A percentile compares a stretch with the other conserved stretches of the same genome.
These are phyloP conservation scores for Peucedramus taeniatus DNA, from an alignment of 2,113 vertebrate species.

Conservation along the genomic window DNA sequence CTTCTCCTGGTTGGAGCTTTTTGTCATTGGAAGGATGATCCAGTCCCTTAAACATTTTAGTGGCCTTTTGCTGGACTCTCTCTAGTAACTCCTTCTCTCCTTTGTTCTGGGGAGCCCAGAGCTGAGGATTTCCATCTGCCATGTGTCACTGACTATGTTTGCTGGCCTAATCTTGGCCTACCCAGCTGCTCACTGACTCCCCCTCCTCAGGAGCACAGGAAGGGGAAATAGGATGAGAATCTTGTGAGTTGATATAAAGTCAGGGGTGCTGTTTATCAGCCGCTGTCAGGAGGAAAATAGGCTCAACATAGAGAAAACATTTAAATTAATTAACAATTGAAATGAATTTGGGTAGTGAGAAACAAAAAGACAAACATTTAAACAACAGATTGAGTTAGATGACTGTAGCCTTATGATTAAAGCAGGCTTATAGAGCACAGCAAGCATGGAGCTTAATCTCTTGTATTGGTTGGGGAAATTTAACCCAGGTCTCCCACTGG, in stretches of 20 bases:
- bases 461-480: background rate
- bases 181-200: background rate
- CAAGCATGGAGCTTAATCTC: background rate
- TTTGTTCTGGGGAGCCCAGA: background rate
- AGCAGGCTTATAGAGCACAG: background rate
- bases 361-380: background rate
- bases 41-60: background rate
- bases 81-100: background rate
- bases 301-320: background rate
- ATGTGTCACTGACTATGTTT: background rate
- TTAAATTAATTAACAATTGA: background rate
- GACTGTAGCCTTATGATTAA: background rate
- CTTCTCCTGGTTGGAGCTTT: background rate
- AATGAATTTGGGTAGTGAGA: background rate
- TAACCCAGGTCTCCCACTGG: background rate
- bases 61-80: background rate
- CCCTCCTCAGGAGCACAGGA: background rate
- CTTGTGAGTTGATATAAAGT: background rate
- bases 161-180: background rate
- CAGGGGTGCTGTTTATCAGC: background rate
- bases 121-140: background rate
- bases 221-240: background rate
- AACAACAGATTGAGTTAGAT: background rate
- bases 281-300: background rate
- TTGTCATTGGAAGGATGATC: background rate